phyloP scores from a whole-genome alignment of 2,797 vertebrate genomes.

The Hypotaenidia philippensis region DNA sequence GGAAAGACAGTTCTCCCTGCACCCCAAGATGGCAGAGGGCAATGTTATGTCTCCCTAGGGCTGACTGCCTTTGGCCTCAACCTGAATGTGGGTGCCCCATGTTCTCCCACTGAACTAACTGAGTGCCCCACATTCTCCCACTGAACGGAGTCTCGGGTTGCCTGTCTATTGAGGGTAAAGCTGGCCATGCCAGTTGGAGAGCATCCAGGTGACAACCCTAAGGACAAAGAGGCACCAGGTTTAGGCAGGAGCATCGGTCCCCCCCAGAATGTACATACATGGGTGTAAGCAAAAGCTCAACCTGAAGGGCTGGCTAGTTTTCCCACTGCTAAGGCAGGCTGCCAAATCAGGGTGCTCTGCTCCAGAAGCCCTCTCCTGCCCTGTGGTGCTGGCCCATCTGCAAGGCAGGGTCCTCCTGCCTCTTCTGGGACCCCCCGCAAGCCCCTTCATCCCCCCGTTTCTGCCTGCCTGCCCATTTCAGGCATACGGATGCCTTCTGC shows the following conservation, averaged over 20 bases:
- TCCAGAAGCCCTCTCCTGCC: neutral
- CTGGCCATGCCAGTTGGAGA: neutral
- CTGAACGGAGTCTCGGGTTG: neutral
- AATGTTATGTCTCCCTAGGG: neutral
- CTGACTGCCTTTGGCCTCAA: neutral
- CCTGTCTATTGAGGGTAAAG: neutral
- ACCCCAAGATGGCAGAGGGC: accelerated
- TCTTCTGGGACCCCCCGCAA: accelerated
- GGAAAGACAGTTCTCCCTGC: neutral
- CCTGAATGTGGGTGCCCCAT: neutral
- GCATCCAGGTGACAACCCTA: neutral
- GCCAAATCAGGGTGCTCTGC: neutral
- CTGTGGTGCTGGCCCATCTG: accelerated
- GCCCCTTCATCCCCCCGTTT: accelerated
- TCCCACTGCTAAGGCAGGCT: accelerated
- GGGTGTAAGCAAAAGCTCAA: neutral
- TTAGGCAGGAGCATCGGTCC: neutral
- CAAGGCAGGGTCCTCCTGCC: neutral
- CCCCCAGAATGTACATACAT: accelerated
- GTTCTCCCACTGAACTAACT: neutral
- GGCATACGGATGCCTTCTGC: neutral
- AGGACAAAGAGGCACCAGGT: neutral
- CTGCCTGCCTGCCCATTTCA: neutral
- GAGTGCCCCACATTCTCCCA: neutral
- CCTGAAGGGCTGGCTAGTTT: neutral